A percentile compares a stretch with the other conserved stretches of the same genome.
These are phyloP conservation scores for Saimiri boliviensis DNA, from an alignment of 2,113 vertebrate species.

Conservation along the genomic window DNA sequence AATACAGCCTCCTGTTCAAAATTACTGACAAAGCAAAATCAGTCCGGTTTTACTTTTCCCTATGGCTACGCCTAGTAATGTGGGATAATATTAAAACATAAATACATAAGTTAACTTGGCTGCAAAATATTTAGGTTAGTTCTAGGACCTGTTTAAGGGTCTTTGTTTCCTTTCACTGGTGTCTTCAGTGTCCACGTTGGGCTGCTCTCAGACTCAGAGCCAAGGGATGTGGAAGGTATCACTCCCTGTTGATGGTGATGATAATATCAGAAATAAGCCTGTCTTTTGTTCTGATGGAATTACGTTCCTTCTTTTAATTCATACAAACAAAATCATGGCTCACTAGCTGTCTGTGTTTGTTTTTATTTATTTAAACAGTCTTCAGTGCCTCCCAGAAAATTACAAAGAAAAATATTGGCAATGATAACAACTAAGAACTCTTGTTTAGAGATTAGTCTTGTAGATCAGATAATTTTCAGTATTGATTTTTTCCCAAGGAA, in stretches of 20 bases:
- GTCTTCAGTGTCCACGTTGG: rapidly evolving
- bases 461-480: conserved; percentile 47
- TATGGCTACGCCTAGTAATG: too few relatives aligned
- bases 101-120: neutral
- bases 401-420: conserved; percentile 38
- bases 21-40: neutral
- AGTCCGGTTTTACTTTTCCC: neutral
- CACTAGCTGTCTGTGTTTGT: conserved; percentile 60
- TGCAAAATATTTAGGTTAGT: neutral
- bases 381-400: conserved; percentile 15
- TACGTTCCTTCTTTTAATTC: conserved; percentile 12
- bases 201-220: neutral
- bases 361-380: conserved; percentile 45
- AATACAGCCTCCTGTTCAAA: neutral
- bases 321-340: conserved; percentile 38
- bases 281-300: neutral
- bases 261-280: neutral
- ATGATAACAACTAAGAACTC: conserved; percentile 42
- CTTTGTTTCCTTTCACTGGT: neutral
- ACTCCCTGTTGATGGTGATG: neutral
- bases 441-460: conserved; percentile 25
- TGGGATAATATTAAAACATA: neutral
- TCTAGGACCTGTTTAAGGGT: neutral
- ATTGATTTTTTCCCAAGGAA: neutral
- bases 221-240: neutral